Base-by-base conservation (phyloP, 2,888 invertebrate species). In the Campoplex capitator region DNA sequence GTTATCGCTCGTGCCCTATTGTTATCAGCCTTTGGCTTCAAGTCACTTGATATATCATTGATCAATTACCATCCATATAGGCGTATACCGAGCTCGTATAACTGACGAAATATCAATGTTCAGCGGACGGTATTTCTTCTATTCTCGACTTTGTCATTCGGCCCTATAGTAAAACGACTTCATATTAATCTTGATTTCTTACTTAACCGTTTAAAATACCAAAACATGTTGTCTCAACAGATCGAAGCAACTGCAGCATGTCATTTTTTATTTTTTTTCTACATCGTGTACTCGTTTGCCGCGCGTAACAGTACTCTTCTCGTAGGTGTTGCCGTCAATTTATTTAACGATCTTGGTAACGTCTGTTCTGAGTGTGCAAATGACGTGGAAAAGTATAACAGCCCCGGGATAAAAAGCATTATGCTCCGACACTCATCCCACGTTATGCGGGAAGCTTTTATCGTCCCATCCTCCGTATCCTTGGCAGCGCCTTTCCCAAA, bases 391-490 rank as follows among this genome's bases (percentile, higher is more conserved):
- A 86, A 86, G 83, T 86, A 86, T 86, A 86, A 86, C 86, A 86
- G 48, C 80, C 83, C 38, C 71, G 51, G 76, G 83, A 84, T 84
- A 84, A 80, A 76, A 77, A 86, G 86, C 86, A 86, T 86, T 86
- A 86, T 86, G 76, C 83, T 80, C 86, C 80, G 83, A 86, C 86
- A 86, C 86, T 86, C 80, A 86, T 86, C 83, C 86, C 62, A 80
- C 83, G 84, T 86, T 86, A 86, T 86, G 86, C 86, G 83, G 76
- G 76, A 77, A 83, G 86, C 86, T 86, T 86, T 86, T 86, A 86
- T 86, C 86, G 86, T 80, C 83, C 67, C 77, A 71, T 77, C 58
- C 83, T 56, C 23, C 51, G 9, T 51, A 76, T 80, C 76, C 71
- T 67, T 23, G 71, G 32, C 73, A 65, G 79, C 74, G 76, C 79